Base-by-base conservation (phyloP, 2,113 vertebrate species). In the Callipepla californica region DNA sequence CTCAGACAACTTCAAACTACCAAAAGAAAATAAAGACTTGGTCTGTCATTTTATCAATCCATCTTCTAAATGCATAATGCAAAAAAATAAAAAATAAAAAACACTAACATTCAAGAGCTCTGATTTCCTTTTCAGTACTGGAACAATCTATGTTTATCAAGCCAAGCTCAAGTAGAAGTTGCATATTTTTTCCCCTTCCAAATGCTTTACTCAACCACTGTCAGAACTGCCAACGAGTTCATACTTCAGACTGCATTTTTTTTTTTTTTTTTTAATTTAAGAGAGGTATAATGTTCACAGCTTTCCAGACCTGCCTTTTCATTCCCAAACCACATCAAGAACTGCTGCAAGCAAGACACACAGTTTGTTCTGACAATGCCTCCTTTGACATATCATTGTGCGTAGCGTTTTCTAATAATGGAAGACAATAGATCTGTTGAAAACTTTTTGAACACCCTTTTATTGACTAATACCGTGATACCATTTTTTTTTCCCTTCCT, bases 271-370 rank as follows among this genome's bases (percentile, higher is more conserved):
- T 36, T 36, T 36, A 36, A 20, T 30, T 72, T 70, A 23, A 87
- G 26, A 85, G 21, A 14, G 13, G 3, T 57, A 21, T 11, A 75
- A 70, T 9, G 13, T 32, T 75, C 36, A 59, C 6, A 40, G 19
- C 50, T 87, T 81, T 63, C 23, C 61, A 89, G 51, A 51, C 23
- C 16, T 63, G 32, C 16, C 18, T 78, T 53, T 48, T 65, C 69
- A 34, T 78, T 70, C n/a, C 66, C 63, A 87, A 75, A 55, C 12
- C 17, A 65, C 47, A 42, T 45, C 36, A 89, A 81, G 42, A 84
- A 58, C 36, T 63, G 62, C 32, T 20, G 15, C 45, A 70, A 91
- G 25, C 16, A 58, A 0, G 0, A 86, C n/a, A 48, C 4, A 5
- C 13, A 67, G 18, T 84, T 93, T 72, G 16, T 72, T 79, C 78